Conservation (phyloP, 1,140 invertebrate species). For the Hyphantria cunea region DNA sequence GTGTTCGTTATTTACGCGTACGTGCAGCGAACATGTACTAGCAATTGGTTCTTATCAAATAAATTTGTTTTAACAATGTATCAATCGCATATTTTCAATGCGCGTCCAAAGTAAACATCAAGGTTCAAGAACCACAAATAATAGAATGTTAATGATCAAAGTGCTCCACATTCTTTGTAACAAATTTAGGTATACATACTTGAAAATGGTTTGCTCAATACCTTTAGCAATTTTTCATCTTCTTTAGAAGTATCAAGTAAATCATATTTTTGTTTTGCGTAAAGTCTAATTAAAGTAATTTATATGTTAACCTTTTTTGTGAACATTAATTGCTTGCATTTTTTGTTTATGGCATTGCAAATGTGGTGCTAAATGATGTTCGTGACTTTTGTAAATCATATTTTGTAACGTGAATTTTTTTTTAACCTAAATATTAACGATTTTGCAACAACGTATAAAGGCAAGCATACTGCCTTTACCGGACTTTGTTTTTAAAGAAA, state of each 20-base stretch:
- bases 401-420: too few relatives aligned
- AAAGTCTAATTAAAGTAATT: neutral
- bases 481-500: too few relatives aligned
- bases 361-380: too few relatives aligned
- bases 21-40: constrained; percentile 41
- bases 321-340: too few relatives aligned
- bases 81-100: constrained; percentile 15
- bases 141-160: constrained; percentile 20
- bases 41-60: constrained; percentile 59
- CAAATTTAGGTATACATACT: constrained; percentile 17
- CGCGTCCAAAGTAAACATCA: constrained; percentile 19
- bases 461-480: too few relatives aligned
- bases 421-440: too few relatives aligned
- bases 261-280: constrained; percentile 15
- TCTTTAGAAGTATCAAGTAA: neutral
- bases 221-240: constrained; percentile 19
- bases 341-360: neutral
- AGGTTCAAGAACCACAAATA: constrained; percentile 12
- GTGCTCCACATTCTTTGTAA: constrained; percentile 24
- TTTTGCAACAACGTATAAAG: too few relatives aligned
- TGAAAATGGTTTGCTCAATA: constrained; percentile 17
- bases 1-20: constrained; percentile 52
- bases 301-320: constrained; percentile 8
- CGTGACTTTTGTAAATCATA: too few relatives aligned
- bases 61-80: constrained; percentile 20